Evolutionary conservation across 1,140 invertebrate genomes (phyloP), one percentile per base, ranked within the genome.

Genomic region (Oryctes rhinoceros): DNA sequence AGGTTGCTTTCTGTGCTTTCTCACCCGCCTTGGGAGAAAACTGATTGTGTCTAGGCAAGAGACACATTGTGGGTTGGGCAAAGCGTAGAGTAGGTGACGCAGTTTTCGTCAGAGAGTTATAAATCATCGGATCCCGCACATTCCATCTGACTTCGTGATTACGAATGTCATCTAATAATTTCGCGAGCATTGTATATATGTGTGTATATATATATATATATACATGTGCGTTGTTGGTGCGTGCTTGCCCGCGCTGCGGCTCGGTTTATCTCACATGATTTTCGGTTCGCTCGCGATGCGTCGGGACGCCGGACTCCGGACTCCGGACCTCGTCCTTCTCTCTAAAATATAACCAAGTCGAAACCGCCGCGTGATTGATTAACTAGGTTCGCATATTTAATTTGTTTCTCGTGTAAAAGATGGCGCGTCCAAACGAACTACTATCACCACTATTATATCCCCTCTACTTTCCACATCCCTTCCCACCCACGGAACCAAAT

Each of bases 361-460:
- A 67, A 81, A 82, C 81, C 82, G 37, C 82, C 75, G 48, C 79
- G 83, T 85, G 84, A 85, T 85, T 85, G 84, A 85, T 85, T 85
- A 84, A 85, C 84, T 84, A 82, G 84, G 84, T 84, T 84, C 83
- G 84, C 84, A 84, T 84, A 85, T 84, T 85, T 85, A 85, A 85
- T 85, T 84, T 83, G 59, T 81, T 74, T 79, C 79, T 76, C 44
- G 75, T 78, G 78, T 37, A 76, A 37, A 30, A 82, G 77, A 81
- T 82, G 78, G 80, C 75, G 80, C 81, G 20, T 48, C 53, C 7
- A 18, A n/a, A 62, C 53, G 67, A 76, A 44, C 53, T 79, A 78
- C 48, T 37, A 47, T 76, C 24, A 44, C 49, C 47, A 65, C 67
- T 18, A 35, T 18, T 20, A 71, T 71, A 44, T 44, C 39, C 39